Evolutionary conservation across 1,140 invertebrate genomes (phyloP).

Genomic region (Penaeus indicus): DNA sequence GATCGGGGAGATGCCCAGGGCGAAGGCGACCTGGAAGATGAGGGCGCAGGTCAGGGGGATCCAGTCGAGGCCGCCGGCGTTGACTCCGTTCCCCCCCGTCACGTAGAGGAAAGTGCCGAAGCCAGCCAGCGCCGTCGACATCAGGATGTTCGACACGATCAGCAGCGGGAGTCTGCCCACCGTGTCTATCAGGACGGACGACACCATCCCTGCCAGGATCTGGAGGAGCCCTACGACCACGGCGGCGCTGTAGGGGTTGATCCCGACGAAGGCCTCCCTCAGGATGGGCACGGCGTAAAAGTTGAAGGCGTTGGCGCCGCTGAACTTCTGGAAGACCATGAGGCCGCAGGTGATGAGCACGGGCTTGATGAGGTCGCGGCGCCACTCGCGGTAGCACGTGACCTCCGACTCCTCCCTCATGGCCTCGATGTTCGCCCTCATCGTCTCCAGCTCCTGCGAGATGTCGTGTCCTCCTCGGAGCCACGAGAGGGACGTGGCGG

Average conservation of each 20-base stretch:
- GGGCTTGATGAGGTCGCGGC: slow-evolving; percentile 74
- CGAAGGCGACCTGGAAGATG: slow-evolving; percentile 86
- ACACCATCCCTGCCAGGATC: slow-evolving; percentile 82
- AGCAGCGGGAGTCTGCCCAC: slow-evolving; percentile 83
- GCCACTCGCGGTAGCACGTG: slow-evolving; percentile 63
- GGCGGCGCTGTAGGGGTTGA: slow-evolving; percentile 85
- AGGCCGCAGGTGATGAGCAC: slow-evolving; percentile 84
- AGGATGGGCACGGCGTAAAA: slow-evolving; percentile 87
- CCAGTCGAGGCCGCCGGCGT: slow-evolving; percentile 77
- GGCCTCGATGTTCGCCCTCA: slow-evolving; percentile 77
- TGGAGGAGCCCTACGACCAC: slow-evolving; percentile 85
- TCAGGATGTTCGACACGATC: slow-evolving; percentile 84
- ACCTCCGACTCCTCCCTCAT: slow-evolving; percentile 68
- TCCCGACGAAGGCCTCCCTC: slow-evolving; percentile 79
- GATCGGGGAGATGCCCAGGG: slow-evolving; percentile 90
- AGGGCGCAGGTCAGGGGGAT: slow-evolving; percentile 85
- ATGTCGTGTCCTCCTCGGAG: slow-evolving; percentile 82
- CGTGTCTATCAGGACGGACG: slow-evolving; percentile 84
- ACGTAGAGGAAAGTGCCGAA: slow-evolving; percentile 85
- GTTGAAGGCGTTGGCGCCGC: slow-evolving; percentile 85
- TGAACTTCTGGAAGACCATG: slow-evolving; percentile 88
- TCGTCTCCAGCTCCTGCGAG: slow-evolving; percentile 77
- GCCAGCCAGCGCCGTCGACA: slow-evolving; percentile 83
- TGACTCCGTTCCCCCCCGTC: slow-evolving; percentile 69
- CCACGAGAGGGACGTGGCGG: slow-evolving; percentile 82